These are phyloP conservation scores for Atrina japonica DNA, from an alignment of 2,888 invertebrate species.

Conservation along the genomic window DNA sequence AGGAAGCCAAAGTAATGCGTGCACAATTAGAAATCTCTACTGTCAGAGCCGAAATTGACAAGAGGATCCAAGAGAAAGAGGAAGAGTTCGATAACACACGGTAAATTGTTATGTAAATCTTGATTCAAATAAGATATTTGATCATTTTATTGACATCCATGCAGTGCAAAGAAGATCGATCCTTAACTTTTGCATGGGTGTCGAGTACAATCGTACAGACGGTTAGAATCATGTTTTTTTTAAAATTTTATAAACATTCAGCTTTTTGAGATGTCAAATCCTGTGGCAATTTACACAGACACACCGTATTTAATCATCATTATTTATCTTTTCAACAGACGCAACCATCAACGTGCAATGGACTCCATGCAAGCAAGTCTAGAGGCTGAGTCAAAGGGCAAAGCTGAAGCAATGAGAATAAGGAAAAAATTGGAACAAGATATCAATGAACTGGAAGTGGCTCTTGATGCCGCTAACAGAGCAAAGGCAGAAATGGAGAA, in stretches of 20 bases:
- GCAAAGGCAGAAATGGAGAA: slow-evolving; percentile 99
- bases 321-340: slow-evolving; percentile 83
- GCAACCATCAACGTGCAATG: slow-evolving; percentile 99
- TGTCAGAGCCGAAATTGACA: slow-evolving; percentile 99
- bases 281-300: too few relatives aligned
- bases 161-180: too few relatives aligned
- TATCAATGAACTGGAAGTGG: slow-evolving; percentile 99
- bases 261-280: too few relatives aligned
- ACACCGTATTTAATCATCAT: too few relatives aligned
- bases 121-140: background rate
- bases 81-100: slow-evolving; percentile 99
- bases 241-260: too few relatives aligned
- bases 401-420: slow-evolving; percentile 99
- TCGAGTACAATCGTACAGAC: too few relatives aligned
- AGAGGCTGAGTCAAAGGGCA: slow-evolving; percentile 99
- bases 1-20: slow-evolving; percentile 96
- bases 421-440: slow-evolving; percentile 99
- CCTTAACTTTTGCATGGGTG: too few relatives aligned
- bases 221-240: too few relatives aligned
- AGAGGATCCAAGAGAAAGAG: slow-evolving; percentile 99
- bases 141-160: too few relatives aligned
- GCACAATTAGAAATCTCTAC: slow-evolving; percentile 98
- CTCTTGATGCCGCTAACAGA: slow-evolving; percentile 99
- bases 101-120: slow-evolving; percentile 65
- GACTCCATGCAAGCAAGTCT: slow-evolving; percentile 99